Evolutionary conservation across 2,113 vertebrate species (phyloP).

Genomic region (Rhinoderma darwinii): DNA sequence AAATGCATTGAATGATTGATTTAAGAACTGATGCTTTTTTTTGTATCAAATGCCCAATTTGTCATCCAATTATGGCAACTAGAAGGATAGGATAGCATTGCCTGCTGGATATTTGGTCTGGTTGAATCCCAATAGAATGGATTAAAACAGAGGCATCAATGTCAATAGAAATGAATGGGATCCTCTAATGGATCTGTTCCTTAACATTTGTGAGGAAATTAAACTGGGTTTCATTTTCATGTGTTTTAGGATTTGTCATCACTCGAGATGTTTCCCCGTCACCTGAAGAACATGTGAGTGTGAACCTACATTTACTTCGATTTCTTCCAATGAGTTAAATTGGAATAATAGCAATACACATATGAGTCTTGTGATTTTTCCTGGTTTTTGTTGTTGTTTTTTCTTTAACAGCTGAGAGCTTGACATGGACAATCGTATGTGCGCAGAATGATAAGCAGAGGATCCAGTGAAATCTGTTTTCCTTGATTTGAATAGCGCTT

Average conservation of each 20-base stretch:
- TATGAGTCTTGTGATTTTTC: background rate
- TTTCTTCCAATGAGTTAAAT: background rate
- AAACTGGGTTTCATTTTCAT: background rate
- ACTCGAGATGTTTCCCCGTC: background rate
- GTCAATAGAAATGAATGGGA: background rate
- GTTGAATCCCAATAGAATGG: too few relatives aligned
- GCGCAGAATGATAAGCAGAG: background rate
- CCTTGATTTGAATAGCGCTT: background rate
- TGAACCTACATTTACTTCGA: background rate
- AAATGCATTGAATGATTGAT: too few relatives aligned
- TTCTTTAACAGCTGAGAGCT: constrained; percentile 7
- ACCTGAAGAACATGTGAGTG: background rate
- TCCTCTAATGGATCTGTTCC: background rate
- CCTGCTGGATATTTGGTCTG: too few relatives aligned
- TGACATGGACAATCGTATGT: background rate
- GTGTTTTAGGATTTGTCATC: background rate
- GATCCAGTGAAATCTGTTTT: background rate
- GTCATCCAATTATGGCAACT: too few relatives aligned
- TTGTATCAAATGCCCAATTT: too few relatives aligned
- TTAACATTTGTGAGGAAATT: background rate
- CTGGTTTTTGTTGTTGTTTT: background rate
- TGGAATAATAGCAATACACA: background rate
- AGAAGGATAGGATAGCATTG: too few relatives aligned
- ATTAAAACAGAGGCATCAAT: too few relatives aligned
- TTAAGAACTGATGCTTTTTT: too few relatives aligned